A percentile compares a stretch with the other conserved stretches of the same genome.
Conservation (phyloP, 1,140 invertebrate species). For the Temnothorax longispinosus region DNA sequence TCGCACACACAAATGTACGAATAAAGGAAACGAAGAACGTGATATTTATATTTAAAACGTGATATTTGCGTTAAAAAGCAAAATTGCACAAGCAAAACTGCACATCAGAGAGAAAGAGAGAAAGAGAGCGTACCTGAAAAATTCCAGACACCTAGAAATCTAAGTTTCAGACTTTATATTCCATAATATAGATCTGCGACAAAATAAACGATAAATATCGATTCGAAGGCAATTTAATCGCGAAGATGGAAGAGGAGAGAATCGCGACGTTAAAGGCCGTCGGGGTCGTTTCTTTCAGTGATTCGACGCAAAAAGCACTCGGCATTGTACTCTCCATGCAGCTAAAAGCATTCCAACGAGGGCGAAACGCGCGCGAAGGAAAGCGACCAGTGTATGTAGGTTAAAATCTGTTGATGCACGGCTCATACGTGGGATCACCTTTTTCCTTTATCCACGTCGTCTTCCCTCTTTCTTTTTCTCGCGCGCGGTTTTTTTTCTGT, state of each 20-base stretch:
- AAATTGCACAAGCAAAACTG: too few relatives aligned
- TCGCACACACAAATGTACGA: not conserved
- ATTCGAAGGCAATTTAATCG: constrained; percentile 34
- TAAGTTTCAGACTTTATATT: not conserved
- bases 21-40: not conserved
- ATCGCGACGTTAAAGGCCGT: constrained; percentile 19
- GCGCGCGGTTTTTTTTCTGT: not conserved
- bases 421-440: constrained; percentile 58
- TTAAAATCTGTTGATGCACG: constrained; percentile 71
- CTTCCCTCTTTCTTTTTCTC: not conserved
- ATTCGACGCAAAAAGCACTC: constrained; percentile 41
- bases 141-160: not conserved
- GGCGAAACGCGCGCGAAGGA: constrained; percentile 29
- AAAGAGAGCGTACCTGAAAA: not conserved
- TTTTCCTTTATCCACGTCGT: constrained; percentile 21
- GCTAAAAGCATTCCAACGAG: constrained; percentile 67
- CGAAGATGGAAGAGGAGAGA: not conserved
- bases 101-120: not conserved
- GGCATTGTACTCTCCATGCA: constrained; percentile 13
- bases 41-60: constrained; percentile 2
- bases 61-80: not conserved
- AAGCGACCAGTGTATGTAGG: constrained; percentile 60
- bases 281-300: constrained; percentile 22
- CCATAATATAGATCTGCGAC: not conserved
- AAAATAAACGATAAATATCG: constrained; percentile 19